Evolutionary conservation across 2,797 vertebrate genomes (phyloP).

Genomic region (Pseudomugil tenellus): DNA sequence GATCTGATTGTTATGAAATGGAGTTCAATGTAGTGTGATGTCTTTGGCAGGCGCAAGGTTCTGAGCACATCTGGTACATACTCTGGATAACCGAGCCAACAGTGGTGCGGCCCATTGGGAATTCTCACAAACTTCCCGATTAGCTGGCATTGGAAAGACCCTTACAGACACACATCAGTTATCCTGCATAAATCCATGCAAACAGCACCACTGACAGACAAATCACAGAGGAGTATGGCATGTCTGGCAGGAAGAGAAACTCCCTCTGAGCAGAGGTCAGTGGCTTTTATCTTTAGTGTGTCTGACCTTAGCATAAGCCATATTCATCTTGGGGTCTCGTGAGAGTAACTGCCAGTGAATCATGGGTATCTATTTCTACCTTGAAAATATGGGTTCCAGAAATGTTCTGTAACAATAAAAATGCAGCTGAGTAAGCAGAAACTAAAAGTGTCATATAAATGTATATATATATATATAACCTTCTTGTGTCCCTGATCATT

Average conservation of each 20-base stretch:
- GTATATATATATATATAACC: too few relatives aligned
- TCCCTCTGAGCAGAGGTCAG: constrained; percentile 57
- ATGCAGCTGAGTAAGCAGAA: neutral
- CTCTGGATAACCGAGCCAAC: too few relatives aligned
- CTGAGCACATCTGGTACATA: too few relatives aligned
- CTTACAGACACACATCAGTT: constrained; percentile 34
- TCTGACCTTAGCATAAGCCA: constrained; percentile 55
- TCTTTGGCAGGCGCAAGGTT: too few relatives aligned
- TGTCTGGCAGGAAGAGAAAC: constrained; percentile 54
- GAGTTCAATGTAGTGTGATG: too few relatives aligned
- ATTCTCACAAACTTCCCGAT: too few relatives aligned
- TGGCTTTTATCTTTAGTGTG: constrained; percentile 65
- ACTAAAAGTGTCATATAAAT: too few relatives aligned
- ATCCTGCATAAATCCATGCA: constrained; percentile 26
- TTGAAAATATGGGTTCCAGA: constrained; percentile 18
- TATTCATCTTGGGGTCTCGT: constrained; percentile 39
- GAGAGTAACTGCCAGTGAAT: constrained; percentile 30
- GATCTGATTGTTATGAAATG: too few relatives aligned
- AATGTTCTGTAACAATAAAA: constrained; percentile 14
- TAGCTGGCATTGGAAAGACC: neutral
- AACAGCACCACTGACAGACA: constrained; percentile 64
- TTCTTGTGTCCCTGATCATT: too few relatives aligned
- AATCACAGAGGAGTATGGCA: constrained; percentile 54
- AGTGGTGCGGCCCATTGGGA: too few relatives aligned
- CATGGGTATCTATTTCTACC: constrained; percentile 28